Evolutionary conservation across 2,113 vertebrate genomes (phyloP).

Genomic region (Sisor rabdophorus): DNA sequence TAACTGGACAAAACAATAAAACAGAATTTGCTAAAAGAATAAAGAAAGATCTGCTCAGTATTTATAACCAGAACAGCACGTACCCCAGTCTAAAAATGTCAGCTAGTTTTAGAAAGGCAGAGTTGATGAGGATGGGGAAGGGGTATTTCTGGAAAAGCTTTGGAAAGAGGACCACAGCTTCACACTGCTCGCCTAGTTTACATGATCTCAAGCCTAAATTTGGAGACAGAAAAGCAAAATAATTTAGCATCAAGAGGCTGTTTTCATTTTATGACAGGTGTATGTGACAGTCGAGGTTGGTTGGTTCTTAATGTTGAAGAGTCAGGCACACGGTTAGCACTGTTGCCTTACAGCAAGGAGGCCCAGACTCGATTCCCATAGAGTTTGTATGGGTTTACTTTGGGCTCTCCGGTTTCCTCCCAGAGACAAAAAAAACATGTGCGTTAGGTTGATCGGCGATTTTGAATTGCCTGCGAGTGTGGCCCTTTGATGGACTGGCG

Average conservation of each 20-base stretch:
- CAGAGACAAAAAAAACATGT: too few relatives aligned
- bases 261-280: not conserved
- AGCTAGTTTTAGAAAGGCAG: slow-evolving; percentile 91
- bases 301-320: too few relatives aligned
- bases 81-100: slow-evolving; percentile 97
- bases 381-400: too few relatives aligned
- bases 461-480: too few relatives aligned
- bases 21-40: not conserved
- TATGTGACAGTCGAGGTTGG: too few relatives aligned
- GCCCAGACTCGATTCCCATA: too few relatives aligned
- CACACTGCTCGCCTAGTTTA: slow-evolving; percentile 95
- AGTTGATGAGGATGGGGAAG: slow-evolving; percentile 97
- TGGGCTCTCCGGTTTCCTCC: too few relatives aligned
- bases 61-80: slow-evolving; percentile 42
- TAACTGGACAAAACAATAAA: not conserved
- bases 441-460: too few relatives aligned
- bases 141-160: slow-evolving; percentile 98
- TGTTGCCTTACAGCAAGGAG: too few relatives aligned
- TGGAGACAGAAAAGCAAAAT: not conserved
- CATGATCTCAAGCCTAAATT: slow-evolving; percentile 83
- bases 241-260: not conserved
- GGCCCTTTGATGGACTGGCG: too few relatives aligned
- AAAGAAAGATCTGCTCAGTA: not conserved
- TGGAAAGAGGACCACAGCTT: slow-evolving; percentile 94
- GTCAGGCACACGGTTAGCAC: too few relatives aligned